A percentile compares a stretch with the other conserved stretches of the same genome.
phyloP scores from a whole-genome alignment of 1,140 invertebrate genomes.

The Euura lappo region DNA sequence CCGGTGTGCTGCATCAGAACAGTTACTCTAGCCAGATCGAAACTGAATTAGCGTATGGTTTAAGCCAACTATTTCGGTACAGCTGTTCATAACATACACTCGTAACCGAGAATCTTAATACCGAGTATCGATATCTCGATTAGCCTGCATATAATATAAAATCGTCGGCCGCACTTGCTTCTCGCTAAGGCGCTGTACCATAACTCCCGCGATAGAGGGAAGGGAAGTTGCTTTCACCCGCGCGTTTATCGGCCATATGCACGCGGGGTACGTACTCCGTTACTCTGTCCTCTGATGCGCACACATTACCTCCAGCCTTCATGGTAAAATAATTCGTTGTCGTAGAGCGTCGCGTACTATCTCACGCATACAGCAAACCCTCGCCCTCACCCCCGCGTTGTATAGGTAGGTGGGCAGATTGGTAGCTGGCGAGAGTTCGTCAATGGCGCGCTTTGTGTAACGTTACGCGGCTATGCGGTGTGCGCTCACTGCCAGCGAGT shows the following conservation, averaged over 20 bases:
- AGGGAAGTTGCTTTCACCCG: not conserved
- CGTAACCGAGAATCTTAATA: too few species aligned
- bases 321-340: too few species aligned
- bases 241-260: not conserved
- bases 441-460: conserved; percentile 29
- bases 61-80: not conserved
- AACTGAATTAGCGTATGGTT: not conserved
- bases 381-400: conserved; percentile 6
- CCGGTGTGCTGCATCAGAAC: conserved; percentile 9
- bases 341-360: too few species aligned
- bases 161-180: not conserved
- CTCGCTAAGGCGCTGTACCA: not conserved
- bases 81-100: not conserved
- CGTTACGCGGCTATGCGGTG: conserved; percentile 17
- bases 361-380: conserved; percentile 18
- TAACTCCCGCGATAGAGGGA: not conserved
- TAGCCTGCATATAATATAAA: too few species aligned
- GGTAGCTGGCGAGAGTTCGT: conserved; percentile 12
- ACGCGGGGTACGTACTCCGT: not conserved
- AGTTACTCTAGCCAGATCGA: not conserved
- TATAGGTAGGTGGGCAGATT: conserved; percentile 12
- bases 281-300: too few species aligned
- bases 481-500: not conserved
- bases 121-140: too few species aligned
- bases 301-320: too few species aligned